Base-by-base conservation (phyloP, 2,888 invertebrate species). In the Trichacis sp. region DNA sequence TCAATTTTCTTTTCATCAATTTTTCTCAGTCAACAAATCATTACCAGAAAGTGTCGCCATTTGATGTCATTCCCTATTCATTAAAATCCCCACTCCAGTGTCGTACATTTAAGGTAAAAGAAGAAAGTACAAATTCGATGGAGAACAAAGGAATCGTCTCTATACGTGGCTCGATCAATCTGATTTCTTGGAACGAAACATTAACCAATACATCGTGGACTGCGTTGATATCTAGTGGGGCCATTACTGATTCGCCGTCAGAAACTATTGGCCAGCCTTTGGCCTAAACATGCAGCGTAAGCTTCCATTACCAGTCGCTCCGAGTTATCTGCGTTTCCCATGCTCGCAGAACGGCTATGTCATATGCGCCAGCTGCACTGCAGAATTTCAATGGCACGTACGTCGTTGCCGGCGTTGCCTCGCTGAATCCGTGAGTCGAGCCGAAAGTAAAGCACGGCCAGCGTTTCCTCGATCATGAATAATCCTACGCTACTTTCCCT, bases 241-340 rank as follows among this genome's bases (percentile, higher is more conserved):
- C 57, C 60, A 57, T 47, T 52, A 55, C 33, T 24, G 64, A 68
- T 53, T 64, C 60, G 55, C 63, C 75, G 75, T 78, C 75, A 72
- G 73, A 73, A 68, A 72, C 77, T 71, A 80, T 80, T 76, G 73
- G 74, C 63, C 69, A 64, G 70, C 71, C 75, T 69, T 75, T 72
- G 70, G 68, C 70, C 68, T 74, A 69, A 76, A 74, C 73, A 58
- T 67, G 64, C 68, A 69, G 70, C 72, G 62, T 61, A 64, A 70
- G 72, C 73, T 74, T 67, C 73, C 76, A 77, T 79, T 78, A 76
- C 80, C 77, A 77, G 82, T 80, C 79, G 73, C 73, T 76, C 69
- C 78, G 75, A 82, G 81, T 82, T 82, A 82, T 82, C 82, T 81
- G 75, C 77, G 74, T 77, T 78, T 73, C 75, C 80, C 79, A 80